Conservation (phyloP, 1,140 invertebrate genomes). For the Drosophila pallidifrons region DNA sequence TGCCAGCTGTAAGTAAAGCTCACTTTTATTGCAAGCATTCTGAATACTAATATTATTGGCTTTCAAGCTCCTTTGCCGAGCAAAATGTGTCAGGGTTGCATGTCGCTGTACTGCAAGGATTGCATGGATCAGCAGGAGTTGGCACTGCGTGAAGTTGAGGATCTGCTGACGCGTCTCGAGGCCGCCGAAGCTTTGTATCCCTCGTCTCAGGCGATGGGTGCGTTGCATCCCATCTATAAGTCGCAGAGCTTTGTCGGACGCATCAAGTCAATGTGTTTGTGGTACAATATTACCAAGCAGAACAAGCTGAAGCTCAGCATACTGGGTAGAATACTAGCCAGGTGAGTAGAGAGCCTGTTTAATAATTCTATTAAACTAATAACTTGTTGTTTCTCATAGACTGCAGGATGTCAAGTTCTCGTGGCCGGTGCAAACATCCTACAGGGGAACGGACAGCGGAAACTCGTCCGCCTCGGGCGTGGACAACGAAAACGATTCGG, state of each 20-base stretch:
- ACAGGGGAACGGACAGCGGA: constrained; percentile 71
- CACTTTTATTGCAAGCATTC: background rate
- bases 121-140: constrained; percentile 89
- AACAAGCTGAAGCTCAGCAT: constrained; percentile 92
- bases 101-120: constrained; percentile 89
- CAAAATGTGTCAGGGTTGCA: constrained; percentile 86
- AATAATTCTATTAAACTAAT: no score
- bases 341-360: constrained; percentile 51
- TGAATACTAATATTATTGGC: background rate
- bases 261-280: constrained; percentile 93
- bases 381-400: constrained; percentile 26
- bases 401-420: constrained; percentile 83
- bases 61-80: constrained; percentile 66
- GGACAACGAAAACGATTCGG: constrained; percentile 76
- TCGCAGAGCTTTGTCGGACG: constrained; percentile 88
- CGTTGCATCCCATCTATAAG: constrained; percentile 90
- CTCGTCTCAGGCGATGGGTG: constrained; percentile 91
- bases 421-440: constrained; percentile 80
- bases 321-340: constrained; percentile 90
- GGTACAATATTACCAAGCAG: constrained; percentile 95
- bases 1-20: constrained; percentile 70
- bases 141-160: constrained; percentile 90
- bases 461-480: constrained; percentile 76
- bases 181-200: constrained; percentile 93
- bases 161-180: constrained; percentile 90